Base-by-base conservation (phyloP, 2,113 vertebrate genomes). In the Varanus salvator region DNA sequence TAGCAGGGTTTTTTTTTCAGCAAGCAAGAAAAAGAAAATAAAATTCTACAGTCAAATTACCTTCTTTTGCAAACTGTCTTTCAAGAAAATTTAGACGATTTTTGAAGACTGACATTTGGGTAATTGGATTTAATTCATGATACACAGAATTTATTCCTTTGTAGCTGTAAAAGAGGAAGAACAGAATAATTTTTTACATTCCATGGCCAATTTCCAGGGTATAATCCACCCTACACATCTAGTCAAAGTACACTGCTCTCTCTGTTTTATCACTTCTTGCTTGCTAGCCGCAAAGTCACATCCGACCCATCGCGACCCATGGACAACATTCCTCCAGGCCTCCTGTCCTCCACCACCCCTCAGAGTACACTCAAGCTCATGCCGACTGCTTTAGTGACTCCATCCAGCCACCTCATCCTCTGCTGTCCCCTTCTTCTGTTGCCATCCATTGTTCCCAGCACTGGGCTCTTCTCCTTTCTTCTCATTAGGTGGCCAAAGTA, bases 61-160 rank as follows among this genome's bases (percentile, higher is more conserved):
- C 95, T 95, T 93, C 89, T 69, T 90, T 92, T 38, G 50, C 31
- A 52, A 84, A 48, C 77, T 95, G 91, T 2, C 75, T 1, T 5
- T 80, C 84, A 66, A 95, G 89, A 54, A 90, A 95, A 50, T 86
- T 71, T 52, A 87, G 29, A 54, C 92, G 92, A 69, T 85, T 77
- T 17, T 76, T 25, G 68, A 80, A 85, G 17, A 95, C 19, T 8
- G 89, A 76, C 82, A 74, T 60, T 66, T 87, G 89, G 5, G 25
- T 77, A 1, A 72, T 44, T 1, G 54, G 52, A n/a, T 89, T 31
- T 72, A 95, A 85, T 2, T 74, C 14, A 0, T 2, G 12, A 68
- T 93, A 60, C n/a, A 92, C 89, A 19, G 60, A 71, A 83, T 95
- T 74, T 4, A 95, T 9, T 34, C 90, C 95, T 75, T 92, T 66